Evolutionary conservation across 2,113 vertebrate species (phyloP), one percentile per base, ranked within the genome.

Genomic region (Coregonus clupeaformis): DNA sequence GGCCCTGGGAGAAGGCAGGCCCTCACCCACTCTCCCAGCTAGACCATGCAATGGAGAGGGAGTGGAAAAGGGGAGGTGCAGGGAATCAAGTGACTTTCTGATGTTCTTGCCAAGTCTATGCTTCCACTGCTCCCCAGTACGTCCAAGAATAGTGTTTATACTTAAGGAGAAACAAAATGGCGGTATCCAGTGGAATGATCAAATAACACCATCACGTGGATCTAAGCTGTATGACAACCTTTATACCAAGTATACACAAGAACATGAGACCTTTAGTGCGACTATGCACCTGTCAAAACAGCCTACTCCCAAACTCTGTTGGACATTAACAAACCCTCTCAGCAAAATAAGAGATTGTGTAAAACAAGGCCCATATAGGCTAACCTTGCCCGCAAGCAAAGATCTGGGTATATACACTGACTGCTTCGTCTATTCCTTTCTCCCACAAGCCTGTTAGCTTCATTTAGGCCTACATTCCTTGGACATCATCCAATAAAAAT

Each of bases 21-120:
- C 57, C 57, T 22, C 20, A 22, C n/a, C 18, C 20, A 11, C 57
- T 22, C 57, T 60, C 57, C 79, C 80, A 84, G 85, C 55, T 45
- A 73, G 77, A 80, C 24, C 60, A 71, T 72, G 68, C 68, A 74
- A 82, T 66, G 80, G 78, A 86, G 66, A 59, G 77, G 55, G 79
- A 73, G 77, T 89, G 71, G 74, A 59, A 82, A 74, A 62, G 74
- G 80, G 86, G 86, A 45, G 82, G 84, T 66, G 73, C 82, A 62
- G 57, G 70, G 76, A 88, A 89, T 91, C 85, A 85, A 83, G 57
- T 90, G 82, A 86, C 78, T 78, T 16, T 83, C 60, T 75, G 71
- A 75, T 63, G 81, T 86, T 68, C 75, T 72, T 83, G 80, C 77
- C 80, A 82, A 82, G 70, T 71, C 67, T 74, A 76, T 47, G 63